Base-by-base conservation (phyloP, 2,888 invertebrate genomes). In the Rhaphigaster nebulosa region DNA sequence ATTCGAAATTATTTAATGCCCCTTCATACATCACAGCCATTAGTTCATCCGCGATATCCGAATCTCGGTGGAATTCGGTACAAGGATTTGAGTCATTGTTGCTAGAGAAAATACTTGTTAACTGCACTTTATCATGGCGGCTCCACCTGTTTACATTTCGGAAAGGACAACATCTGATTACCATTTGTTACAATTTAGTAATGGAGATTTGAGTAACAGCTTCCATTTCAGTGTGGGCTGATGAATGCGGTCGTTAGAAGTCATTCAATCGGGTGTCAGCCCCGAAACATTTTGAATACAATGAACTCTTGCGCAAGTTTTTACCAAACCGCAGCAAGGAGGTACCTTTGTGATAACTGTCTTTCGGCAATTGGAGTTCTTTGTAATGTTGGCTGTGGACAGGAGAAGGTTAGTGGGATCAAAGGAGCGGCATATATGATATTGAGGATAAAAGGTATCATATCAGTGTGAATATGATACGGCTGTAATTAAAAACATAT, bases 161-260 rank as follows among this genome's bases (percentile, higher is more conserved):
- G 45, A 50, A 84, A 45, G 45, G 45, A 41, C 45, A 84, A 84
- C 26, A 84, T 3, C 84, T 84, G 84, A 84, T 84, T 84, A 50
- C 41, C 84, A 84, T 84, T 84, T 45, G 84, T 84, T 84, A 84
- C 84, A 84, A 84, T 84, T 84, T 50, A 50, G 84, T 84, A 84
- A 84, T 45, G 84, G 41, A 45, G 84, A 45, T 84, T 84, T 84
- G 84, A 84, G 84, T 84, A 50, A 84, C 84, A 10, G 45, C 45
- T 41, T 50, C 84, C n/a, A 76, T 76, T 38, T 38, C 45, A n/a
- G 84, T 38, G 84, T 84, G 84, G 84, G 84, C 84, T 84, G 84
- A 84, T 84, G 84, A 84, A 84, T 84, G 45, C 41, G 84, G 84
- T 84, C 84, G 84, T 84, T 84, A 84, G 84, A n/a, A 45, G 45